phyloP scores from a whole-genome alignment of 2,888 invertebrate species.

The Caenorhabditis doughertyi region DNA sequence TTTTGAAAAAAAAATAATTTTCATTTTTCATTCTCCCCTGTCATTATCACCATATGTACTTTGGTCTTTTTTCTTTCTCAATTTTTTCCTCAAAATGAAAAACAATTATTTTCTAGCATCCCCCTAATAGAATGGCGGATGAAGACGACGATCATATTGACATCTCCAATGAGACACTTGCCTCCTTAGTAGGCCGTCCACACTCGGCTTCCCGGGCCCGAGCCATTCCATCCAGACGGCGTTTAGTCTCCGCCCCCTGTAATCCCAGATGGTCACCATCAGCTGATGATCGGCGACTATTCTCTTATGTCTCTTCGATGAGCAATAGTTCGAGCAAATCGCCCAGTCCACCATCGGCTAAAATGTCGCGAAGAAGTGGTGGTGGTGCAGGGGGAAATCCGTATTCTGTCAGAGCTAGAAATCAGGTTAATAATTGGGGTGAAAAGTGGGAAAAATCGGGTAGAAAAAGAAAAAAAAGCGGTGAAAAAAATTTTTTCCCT shows the following conservation, averaged over 20 bases:
- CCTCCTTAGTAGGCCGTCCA: constrained; percentile 39
- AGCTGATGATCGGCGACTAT: constrained; percentile 42
- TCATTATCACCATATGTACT: too few relatives aligned
- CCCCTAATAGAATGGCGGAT: constrained; percentile 21
- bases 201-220: constrained; percentile 36
- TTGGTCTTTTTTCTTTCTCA: constrained; percentile 3
- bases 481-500: not conserved
- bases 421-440: not conserved
- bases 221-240: constrained; percentile 53
- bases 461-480: not conserved
- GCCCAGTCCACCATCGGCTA: constrained; percentile 54
- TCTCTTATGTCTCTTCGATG: constrained; percentile 29
- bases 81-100: not conserved
- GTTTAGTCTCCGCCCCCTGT: constrained; percentile 51
- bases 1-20: too few relatives aligned
- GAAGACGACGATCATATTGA: constrained; percentile 25
- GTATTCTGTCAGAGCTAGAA: constrained; percentile 16
- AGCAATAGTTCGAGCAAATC: constrained; percentile 48
- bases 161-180: constrained; percentile 41
- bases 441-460: not conserved
- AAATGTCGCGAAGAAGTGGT: constrained; percentile 29
- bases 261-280: constrained; percentile 49
- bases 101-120: not conserved
- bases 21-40: too few relatives aligned
- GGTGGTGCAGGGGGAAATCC: too few relatives aligned